Conservation (phyloP, 2,797 vertebrate genomes). For the Menidia menidia region DNA sequence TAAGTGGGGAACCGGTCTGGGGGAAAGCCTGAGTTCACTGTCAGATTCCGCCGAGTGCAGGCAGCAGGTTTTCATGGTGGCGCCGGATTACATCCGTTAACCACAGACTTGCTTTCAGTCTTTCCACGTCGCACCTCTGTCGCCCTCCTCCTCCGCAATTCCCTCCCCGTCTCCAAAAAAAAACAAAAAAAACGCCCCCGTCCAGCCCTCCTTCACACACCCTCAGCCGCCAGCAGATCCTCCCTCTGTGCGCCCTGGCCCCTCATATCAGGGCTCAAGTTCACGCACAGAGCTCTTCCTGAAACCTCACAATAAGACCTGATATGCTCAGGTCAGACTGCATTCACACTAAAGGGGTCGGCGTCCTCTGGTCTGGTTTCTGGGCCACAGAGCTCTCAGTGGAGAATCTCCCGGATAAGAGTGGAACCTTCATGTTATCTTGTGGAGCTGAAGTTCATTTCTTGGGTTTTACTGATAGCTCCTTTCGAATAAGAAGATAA, state of each 20-base stretch:
- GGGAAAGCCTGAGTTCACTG: background rate
- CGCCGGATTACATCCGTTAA: background rate
- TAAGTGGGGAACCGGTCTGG: background rate
- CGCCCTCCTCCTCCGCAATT: background rate
- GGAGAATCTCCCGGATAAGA: background rate
- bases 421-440: background rate
- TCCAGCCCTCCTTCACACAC: background rate
- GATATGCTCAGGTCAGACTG: background rate
- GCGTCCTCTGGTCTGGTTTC: background rate
- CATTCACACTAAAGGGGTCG: background rate
- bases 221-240: background rate
- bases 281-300: background rate
- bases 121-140: constrained; percentile 70
- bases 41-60: background rate
- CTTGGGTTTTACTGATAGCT: no score
- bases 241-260: background rate
- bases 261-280: background rate
- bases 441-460: no score
- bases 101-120: background rate
- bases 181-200: constrained; percentile 37
- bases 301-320: no score
- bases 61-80: background rate
- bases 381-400: background rate
- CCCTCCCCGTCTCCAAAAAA: constrained; percentile 32
- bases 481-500: no score